Conservation (phyloP, 2,888 invertebrate genomes). For the Cyclophora punctaria region DNA sequence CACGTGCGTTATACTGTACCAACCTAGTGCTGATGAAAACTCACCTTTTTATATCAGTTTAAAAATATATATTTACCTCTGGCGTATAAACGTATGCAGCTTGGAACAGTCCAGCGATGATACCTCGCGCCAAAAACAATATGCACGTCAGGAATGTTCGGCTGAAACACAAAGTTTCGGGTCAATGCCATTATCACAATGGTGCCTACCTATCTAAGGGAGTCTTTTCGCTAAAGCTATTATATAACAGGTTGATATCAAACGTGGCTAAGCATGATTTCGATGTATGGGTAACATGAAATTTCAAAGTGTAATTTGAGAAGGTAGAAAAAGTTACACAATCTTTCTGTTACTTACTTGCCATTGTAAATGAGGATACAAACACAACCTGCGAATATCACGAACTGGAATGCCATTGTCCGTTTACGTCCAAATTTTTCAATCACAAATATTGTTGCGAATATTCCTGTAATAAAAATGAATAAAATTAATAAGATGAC, state of each 20-base stretch:
- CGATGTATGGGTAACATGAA: too few species aligned
- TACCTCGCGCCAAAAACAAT: slow-evolving; percentile 90
- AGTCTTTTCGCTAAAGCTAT: too few species aligned
- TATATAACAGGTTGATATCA: too few species aligned
- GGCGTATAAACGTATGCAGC: slow-evolving; percentile 97
- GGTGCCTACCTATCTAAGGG: too few species aligned
- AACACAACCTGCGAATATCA: slow-evolving; percentile 85
- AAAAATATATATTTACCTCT: slow-evolving; percentile 68
- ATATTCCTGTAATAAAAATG: slow-evolving; percentile 78
- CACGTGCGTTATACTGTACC: too few species aligned
- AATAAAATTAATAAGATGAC: too few species aligned
- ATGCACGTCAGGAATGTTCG: slow-evolving; percentile 85
- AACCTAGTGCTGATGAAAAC: neutral
- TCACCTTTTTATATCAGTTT: neutral
- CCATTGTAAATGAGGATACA: slow-evolving; percentile 83
- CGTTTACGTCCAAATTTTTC: slow-evolving; percentile 92
- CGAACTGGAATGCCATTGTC: slow-evolving; percentile 95
- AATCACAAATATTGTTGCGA: slow-evolving; percentile 91
- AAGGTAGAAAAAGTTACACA: neutral
- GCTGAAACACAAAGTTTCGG: slow-evolving; percentile 57
- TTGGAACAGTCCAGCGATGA: slow-evolving; percentile 95
- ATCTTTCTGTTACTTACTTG: slow-evolving; percentile 70
- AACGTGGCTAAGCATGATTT: too few species aligned
- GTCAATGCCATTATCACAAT: too few species aligned
- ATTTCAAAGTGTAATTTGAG: too few species aligned